Conservation (phyloP, 2,113 vertebrate genomes). For the Thryonomys swinderianus region DNA sequence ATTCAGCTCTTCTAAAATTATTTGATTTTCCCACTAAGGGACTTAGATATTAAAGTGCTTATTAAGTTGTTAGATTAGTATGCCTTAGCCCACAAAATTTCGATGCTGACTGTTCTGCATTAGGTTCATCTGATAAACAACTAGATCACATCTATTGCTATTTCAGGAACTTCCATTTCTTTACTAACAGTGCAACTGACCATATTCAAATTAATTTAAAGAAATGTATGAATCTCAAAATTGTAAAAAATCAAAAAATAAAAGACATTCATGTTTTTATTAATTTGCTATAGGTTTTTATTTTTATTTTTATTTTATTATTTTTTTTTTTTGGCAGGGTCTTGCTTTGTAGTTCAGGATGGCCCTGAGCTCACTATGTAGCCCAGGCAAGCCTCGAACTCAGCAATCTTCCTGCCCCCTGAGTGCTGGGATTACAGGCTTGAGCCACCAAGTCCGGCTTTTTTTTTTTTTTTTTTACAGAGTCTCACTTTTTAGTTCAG, state of each 20-base stretch:
- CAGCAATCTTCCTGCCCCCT: too few relatives aligned
- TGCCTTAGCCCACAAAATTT: not conserved
- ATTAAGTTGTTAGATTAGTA: slow-evolving; percentile 47
- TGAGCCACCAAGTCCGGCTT: too few relatives aligned
- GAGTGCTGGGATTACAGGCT: too few relatives aligned
- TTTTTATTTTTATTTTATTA: too few relatives aligned
- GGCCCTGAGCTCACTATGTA: too few relatives aligned
- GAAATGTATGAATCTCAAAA: slow-evolving; percentile 68
- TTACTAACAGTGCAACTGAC: slow-evolving; percentile 76
- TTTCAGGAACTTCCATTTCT: slow-evolving; percentile 65
- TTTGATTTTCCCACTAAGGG: not conserved
- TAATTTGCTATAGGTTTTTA: slow-evolving; percentile 81
- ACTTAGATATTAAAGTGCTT: not conserved
- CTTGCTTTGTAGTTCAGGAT: too few relatives aligned
- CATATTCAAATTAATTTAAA: slow-evolving; percentile 78
- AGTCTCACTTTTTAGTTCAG: too few relatives aligned
- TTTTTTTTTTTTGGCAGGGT: too few relatives aligned
- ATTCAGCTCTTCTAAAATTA: not conserved
- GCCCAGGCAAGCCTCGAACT: too few relatives aligned
- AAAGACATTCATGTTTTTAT: slow-evolving; percentile 68
- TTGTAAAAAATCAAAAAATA: slow-evolving; percentile 69
- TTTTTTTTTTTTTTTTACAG: too few relatives aligned
- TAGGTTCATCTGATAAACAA: slow-evolving; percentile 72
- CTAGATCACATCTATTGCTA: slow-evolving; percentile 70
- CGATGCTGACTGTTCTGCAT: slow-evolving; percentile 54